These are phyloP conservation scores for Pyxicephalus adspersus DNA, from an alignment of 2,113 vertebrate species.

Conservation along the genomic window DNA sequence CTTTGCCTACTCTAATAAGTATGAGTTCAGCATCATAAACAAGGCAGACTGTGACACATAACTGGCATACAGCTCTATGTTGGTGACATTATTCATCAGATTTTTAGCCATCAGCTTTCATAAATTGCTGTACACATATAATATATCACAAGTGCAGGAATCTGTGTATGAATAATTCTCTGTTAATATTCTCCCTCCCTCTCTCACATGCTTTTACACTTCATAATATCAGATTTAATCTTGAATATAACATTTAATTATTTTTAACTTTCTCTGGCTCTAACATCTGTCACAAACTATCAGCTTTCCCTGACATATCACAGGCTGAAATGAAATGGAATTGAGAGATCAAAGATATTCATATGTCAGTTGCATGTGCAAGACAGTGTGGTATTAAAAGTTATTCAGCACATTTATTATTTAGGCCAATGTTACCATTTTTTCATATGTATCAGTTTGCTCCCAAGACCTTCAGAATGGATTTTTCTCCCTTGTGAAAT, in stretches of 20 bases:
- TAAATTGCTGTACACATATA: slow-evolving; percentile 21
- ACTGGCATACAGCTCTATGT: neutral
- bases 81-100: slow-evolving; percentile 5
- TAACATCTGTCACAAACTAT: slow-evolving; percentile 7
- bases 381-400: neutral
- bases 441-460: too few species aligned
- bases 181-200: slow-evolving; percentile 9
- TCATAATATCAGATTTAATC: slow-evolving; percentile 15
- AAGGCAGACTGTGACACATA: neutral
- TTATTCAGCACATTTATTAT: too few species aligned
- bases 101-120: neutral
- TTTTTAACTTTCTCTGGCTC: neutral
- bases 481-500: too few species aligned
- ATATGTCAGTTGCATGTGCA: neutral
- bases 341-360: slow-evolving; percentile 1
- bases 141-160: slow-evolving; percentile 20
- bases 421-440: too few species aligned
- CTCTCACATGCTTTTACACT: neutral
- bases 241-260: slow-evolving; percentile 1
- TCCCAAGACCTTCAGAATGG: too few species aligned
- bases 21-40: neutral
- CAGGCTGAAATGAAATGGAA: neutral
- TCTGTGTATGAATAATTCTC: slow-evolving; percentile 38
- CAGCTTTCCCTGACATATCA: neutral
- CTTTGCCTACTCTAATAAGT: slow-evolving; percentile 6